Conservation (phyloP, 1,140 invertebrate genomes). For the Drosophila insularis region DNA sequence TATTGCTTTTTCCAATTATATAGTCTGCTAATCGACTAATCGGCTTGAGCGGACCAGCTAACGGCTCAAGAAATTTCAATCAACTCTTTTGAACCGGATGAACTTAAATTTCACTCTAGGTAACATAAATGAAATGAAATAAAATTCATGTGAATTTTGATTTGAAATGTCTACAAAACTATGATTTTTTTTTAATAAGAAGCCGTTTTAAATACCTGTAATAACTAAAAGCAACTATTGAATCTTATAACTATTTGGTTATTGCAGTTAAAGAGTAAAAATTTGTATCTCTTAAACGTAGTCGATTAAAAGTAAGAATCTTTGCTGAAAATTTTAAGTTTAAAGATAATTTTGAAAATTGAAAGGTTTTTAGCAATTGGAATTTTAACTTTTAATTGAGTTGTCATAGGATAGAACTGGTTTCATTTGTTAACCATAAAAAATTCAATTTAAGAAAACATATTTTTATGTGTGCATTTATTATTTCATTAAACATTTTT, state of each 20-base stretch:
- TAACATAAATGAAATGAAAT: too few relatives aligned
- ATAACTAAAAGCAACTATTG: too few relatives aligned
- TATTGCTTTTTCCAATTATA: not conserved
- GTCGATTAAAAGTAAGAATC: too few relatives aligned
- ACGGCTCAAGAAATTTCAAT: not conserved
- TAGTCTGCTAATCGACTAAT: conserved; percentile 3
- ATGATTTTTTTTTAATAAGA: too few relatives aligned
- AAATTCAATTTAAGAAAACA: not conserved
- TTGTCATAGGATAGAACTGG: not conserved
- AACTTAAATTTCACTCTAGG: not conserved
- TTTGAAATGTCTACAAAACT: too few relatives aligned
- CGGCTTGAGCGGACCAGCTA: not conserved
- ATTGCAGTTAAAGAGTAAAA: too few relatives aligned
- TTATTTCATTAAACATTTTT: conserved; percentile 8
- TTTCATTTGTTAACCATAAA: not conserved
- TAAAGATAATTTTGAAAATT: not conserved
- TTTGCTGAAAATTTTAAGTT: too few relatives aligned
- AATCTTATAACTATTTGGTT: too few relatives aligned
- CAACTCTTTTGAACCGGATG: not conserved
- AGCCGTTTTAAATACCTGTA: too few relatives aligned
- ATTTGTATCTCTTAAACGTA: too few relatives aligned
- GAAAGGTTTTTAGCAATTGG: not conserved
- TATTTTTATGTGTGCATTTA: not conserved
- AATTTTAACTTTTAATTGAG: not conserved
- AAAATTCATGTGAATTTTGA: too few relatives aligned